Percentiles rank a stretch among this genome's conserved stretches.
These are phyloP conservation scores for Eulemur coronatus DNA, from an alignment of 2,797 vertebrate genomes.

Conservation along the genomic window DNA sequence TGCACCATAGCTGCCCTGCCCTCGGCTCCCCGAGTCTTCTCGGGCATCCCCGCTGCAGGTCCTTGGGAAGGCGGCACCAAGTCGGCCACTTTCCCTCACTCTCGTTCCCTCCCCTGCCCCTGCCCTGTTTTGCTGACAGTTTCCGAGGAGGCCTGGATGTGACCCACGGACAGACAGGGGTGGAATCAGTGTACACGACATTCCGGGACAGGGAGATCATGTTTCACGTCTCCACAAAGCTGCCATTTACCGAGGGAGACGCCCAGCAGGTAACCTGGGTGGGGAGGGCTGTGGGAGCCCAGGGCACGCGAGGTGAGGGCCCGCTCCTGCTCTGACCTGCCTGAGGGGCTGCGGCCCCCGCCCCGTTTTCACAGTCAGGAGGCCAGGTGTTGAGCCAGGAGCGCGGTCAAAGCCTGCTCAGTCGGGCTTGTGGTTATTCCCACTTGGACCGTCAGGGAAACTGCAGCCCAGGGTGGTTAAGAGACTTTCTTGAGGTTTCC, in stretches of 20 bases:
- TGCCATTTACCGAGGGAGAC: constrained; percentile 97
- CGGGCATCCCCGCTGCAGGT: accelerated
- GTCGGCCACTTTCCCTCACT: not conserved
- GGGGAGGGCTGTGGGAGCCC: not conserved
- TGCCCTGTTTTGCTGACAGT: constrained; percentile 81
- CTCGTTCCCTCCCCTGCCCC: not conserved
- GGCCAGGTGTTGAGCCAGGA: not conserved
- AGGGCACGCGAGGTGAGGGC: not conserved
- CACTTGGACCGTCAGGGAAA: not conserved
- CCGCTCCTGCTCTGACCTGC: not conserved
- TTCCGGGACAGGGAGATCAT: constrained; percentile 98
- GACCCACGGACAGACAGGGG: constrained; percentile 95
- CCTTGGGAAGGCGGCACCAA: not conserved
- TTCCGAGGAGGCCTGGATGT: constrained; percentile 98
- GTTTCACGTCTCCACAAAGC: constrained; percentile 98
- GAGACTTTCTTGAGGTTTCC: not conserved
- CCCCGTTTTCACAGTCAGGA: not conserved
- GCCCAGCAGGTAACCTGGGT: constrained; percentile 91
- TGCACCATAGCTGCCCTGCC: accelerated
- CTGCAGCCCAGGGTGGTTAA: not conserved
- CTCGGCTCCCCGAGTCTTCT: not conserved
- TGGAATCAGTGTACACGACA: constrained; percentile 94
- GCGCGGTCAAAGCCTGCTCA: not conserved
- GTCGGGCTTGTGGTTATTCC: not conserved
- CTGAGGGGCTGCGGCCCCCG: not conserved